Base-by-base conservation (phyloP, 30 jellyfish, hydroid and myxozoan genomes). In the Morbakka virulenta region DNA sequence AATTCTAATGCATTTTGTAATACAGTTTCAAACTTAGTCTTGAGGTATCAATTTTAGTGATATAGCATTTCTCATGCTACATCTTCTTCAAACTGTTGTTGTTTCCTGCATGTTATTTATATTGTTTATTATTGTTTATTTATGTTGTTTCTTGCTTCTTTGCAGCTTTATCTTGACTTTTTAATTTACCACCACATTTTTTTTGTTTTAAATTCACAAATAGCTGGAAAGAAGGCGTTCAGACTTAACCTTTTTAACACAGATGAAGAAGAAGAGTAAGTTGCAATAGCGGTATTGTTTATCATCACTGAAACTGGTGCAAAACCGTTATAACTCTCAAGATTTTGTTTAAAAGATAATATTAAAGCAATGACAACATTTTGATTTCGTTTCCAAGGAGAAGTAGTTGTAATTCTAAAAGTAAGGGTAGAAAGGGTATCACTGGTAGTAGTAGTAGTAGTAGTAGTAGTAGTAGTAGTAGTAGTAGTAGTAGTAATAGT, bases 261-360 rank as follows among this genome's bases (percentile, higher is more conserved):
- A 50, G 96, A 87, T 36, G 94, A 74, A 47, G 94, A 87, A 73
- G 96, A 87, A 79, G 62, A 79, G 96, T 87, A 63, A 53, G 96
- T 24, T 21, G 4, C 3, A 69, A 22, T 4, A 26, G 17, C 13
- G 17, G 13, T 24, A 23, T 26, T 4, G 77, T 6, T 4, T 64
- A 12, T 23, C 3, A 64, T 23, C n/a, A n/a, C n/a, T n/a, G n/a
- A n/a, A n/a, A n/a, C n/a, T n/a, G n/a, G n/a, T n/a, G n/a, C n/a
- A n/a, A n/a, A n/a, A n/a, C n/a, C n/a, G n/a, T n/a, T n/a, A n/a
- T n/a, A n/a, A n/a, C n/a, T n/a, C n/a, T n/a, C n/a, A n/a, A n/a
- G n/a, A n/a, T n/a, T n/a, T n/a, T n/a, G n/a, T n/a, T n/a, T n/a
- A n/a, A n/a, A n/a, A n/a, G n/a, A n/a, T n/a, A n/a, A n/a, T n/a